phyloP scores from a whole-genome alignment of 2,113 vertebrate genomes.

The Lepus europaeus region DNA sequence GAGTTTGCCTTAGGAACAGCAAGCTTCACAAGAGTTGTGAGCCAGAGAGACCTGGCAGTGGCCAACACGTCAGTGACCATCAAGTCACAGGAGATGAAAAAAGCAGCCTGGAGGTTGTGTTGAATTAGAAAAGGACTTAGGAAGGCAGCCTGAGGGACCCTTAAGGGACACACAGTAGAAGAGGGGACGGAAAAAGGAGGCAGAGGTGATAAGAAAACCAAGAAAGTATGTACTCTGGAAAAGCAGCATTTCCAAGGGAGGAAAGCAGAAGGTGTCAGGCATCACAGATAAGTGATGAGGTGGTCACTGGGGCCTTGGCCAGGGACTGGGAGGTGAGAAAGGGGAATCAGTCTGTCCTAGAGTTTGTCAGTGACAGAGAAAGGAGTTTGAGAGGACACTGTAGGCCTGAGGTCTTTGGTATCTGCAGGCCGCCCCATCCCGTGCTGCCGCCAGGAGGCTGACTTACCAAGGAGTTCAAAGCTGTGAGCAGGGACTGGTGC shows the following conservation, averaged over 20 bases:
- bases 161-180: neutral
- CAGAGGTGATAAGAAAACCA: neutral
- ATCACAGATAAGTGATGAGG: neutral
- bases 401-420: neutral
- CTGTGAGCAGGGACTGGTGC: neutral
- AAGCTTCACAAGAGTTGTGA: neutral
- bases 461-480: neutral
- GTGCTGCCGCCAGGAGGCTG: neutral
- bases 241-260: neutral
- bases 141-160: neutral
- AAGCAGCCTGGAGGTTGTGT: neutral
- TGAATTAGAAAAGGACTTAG: neutral
- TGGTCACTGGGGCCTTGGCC: neutral
- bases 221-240: neutral
- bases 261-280: rapidly evolving
- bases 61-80: neutral
- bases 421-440: neutral
- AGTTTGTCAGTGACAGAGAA: neutral
- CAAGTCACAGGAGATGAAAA: neutral
- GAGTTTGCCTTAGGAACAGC: neutral
- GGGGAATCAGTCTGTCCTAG: neutral
- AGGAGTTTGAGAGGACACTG: neutral
- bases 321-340: neutral
- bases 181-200: neutral
- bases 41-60: neutral